phyloP scores from a whole-genome alignment of 2,797 vertebrate genomes.

The Enteromius trimaculatus region DNA sequence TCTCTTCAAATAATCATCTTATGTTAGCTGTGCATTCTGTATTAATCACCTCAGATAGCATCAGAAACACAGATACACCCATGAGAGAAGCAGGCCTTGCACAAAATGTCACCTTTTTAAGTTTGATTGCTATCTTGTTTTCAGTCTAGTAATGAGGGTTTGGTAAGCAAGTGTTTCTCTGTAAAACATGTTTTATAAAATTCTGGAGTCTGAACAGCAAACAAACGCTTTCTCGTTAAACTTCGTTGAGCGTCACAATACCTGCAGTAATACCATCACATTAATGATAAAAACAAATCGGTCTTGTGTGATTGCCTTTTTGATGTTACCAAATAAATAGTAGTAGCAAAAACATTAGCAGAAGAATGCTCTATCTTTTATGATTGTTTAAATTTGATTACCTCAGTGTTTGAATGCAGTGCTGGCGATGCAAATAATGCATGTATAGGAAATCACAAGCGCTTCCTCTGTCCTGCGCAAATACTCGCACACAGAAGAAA shows the following conservation, averaged over 20 bases:
- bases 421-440: not conserved
- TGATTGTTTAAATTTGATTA: not conserved
- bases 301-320: not conserved
- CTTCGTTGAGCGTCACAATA: not conserved
- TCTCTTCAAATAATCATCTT: not conserved
- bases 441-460: not conserved
- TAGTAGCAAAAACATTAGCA: not conserved
- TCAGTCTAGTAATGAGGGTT: not conserved
- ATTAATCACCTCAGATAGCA: not conserved
- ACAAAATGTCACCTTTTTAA: not conserved
- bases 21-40: not conserved
- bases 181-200: not conserved
- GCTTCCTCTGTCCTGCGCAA: not conserved
- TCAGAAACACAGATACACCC: not conserved
- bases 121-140: not conserved
- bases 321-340: not conserved
- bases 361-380: not conserved
- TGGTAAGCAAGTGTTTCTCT: not conserved
- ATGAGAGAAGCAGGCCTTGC: not conserved
- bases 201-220: not conserved
- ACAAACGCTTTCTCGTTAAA: not conserved
- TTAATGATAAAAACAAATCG: not conserved
- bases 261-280: not conserved
- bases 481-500: constrained; percentile 9
- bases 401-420: not conserved